Conservation (phyloP, 2,113 vertebrate genomes). For the Clarias batrachus region DNA sequence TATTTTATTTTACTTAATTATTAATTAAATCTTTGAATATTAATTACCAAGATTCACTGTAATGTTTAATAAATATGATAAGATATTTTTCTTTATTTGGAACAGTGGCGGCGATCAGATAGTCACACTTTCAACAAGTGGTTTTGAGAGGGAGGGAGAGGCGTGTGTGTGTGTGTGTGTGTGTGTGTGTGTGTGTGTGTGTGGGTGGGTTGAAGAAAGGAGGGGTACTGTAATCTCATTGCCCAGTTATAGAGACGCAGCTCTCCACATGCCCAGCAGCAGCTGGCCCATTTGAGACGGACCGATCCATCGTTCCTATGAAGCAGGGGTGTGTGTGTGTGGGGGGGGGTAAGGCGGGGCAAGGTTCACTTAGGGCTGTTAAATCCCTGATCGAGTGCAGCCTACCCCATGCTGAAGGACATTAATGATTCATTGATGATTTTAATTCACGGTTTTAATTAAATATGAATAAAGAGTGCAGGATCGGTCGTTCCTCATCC, state of each 20-base stretch:
- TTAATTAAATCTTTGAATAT: no score
- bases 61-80: no score
- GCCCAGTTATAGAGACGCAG: slow-evolving; percentile 55
- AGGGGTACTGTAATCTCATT: slow-evolving; percentile 60
- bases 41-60: no score
- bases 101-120: neutral
- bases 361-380: neutral
- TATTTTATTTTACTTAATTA: no score
- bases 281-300: slow-evolving; percentile 60
- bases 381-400: neutral
- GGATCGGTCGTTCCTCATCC: neutral
- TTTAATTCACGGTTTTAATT: slow-evolving; percentile 12
- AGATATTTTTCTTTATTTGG: no score
- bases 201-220: slow-evolving; percentile 27
- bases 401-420: neutral
- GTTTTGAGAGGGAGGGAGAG: neutral
- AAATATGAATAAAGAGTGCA: neutral
- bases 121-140: slow-evolving; percentile 37
- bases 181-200: slow-evolving; percentile 41
- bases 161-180: slow-evolving; percentile 30
- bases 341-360: no score
- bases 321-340: neutral
- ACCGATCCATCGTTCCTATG: slow-evolving; percentile 38
- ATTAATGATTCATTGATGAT: neutral
- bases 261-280: slow-evolving; percentile 62